Evolutionary conservation across 1,140 invertebrate species (phyloP), one percentile per base, ranked within the genome.

Genomic region (Temnothorax longispinosus): DNA sequence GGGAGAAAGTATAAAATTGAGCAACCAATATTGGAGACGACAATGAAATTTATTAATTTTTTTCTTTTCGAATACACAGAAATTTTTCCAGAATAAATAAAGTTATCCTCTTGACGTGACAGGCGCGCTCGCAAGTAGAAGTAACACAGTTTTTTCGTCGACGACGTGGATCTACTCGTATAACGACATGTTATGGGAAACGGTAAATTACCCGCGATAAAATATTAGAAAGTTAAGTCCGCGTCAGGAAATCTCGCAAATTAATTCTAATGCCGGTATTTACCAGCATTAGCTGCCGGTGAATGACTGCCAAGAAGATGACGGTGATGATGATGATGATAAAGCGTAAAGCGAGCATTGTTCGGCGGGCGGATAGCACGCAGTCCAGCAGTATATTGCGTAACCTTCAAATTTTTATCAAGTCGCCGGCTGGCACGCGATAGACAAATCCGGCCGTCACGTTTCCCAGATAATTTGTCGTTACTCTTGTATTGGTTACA

Each of bases 251-350:
- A 75, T 74, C 56, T 62, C 54, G 41, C 11, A 38, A 76, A 85
- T 85, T 85, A 85, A 76, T 85, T 32, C 27, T 38, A 76, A 85
- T 76, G n/a, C 11, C 44, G 5, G 71, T 62, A 44, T 64, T 85
- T 54, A 81, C 21, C 35, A 50, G 6, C 44, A 35, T 44, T 81
- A 81, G 8, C 64, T 50, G 27, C 27, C 27, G 27, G 27, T 27
- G 27, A 27, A 27, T 56, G 27, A 78, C n/a, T 35, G 1, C 18
- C 18, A 7, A 65, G 81, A 81, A 8, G 60, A 41, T 6, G 11
- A 13, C 6, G 10, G n/a, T 21, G 62, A 32, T 64, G 7, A 47
- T 52, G 7, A 47, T 52, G 80, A 74, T n/a, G 44, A 58, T 35
- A 60, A 52, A 35, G 13, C 6, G 8, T 27, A 27, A 27, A 44